Evolutionary conservation across 2,797 vertebrate species (phyloP).

Genomic region (Anguilla megastoma): DNA sequence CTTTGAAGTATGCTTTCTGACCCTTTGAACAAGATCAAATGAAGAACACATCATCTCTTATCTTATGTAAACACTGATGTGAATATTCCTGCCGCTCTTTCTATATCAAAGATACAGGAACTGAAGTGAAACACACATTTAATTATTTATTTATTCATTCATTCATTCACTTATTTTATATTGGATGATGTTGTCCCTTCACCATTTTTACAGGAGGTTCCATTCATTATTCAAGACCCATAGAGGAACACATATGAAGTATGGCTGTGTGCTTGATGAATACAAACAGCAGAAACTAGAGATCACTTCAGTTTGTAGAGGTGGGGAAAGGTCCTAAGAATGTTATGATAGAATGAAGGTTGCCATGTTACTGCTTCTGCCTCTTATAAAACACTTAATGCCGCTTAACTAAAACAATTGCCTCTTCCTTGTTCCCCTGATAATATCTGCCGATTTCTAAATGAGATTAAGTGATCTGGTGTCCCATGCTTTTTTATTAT

Average conservation of each 20-base stretch:
- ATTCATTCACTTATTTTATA: not conserved
- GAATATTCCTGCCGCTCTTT: not conserved
- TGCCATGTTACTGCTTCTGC: not conserved
- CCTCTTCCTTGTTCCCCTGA: not conserved
- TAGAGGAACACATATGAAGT: not conserved
- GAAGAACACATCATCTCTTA: not conserved
- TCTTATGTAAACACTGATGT: slow-evolving; percentile 9
- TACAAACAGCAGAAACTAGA: not conserved
- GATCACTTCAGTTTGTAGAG: not conserved
- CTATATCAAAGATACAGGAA: not conserved
- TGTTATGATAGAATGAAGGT: not conserved
- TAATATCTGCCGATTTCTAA: not conserved
- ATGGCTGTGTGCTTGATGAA: not conserved
- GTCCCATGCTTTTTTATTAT: not conserved
- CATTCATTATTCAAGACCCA: not conserved
- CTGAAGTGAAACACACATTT: not conserved
- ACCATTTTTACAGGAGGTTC: not conserved
- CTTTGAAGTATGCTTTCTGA: not conserved
- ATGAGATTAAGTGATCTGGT: not conserved
- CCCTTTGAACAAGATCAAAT: not conserved
- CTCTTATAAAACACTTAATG: too few relatives aligned
- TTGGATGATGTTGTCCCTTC: not conserved
- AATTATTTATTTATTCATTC: not conserved
- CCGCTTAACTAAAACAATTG: not conserved
- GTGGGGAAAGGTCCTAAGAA: not conserved